Evolutionary conservation across 2,888 invertebrate species (phyloP), one percentile per base, ranked within the genome.

Genomic region (Yponomeuta evonymella): DNA sequence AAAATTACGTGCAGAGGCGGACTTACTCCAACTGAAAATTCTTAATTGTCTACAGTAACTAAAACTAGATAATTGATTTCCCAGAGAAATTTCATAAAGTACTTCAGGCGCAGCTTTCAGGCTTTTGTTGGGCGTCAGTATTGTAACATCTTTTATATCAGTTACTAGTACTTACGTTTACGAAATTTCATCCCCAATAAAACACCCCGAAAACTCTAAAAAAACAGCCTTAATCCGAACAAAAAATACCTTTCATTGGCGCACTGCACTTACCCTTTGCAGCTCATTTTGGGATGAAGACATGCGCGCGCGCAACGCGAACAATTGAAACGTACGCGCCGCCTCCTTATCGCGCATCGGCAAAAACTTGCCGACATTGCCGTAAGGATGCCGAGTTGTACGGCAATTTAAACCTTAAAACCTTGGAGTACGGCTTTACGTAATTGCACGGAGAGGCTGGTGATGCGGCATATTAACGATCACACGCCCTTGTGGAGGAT

Each of bases 331-430:
- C 75, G 74, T 74, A 75, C 75, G 75, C 76, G 80, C 85, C 87
- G 83, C 86, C 85, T 85, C 82, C 87, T 88, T 85, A 79, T 81
- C 79, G 81, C 85, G 77, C 81, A 78, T 73, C 78, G 79, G 76
- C 83, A 87, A 87, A 88, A 87, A 87, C 15, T 58, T 36, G 80
- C 78, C 75, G 78, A 82, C 83, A 84, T 85, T 85, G 83, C 83
- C 43, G 43, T 43, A 43, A 43, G 8, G 79, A 78, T 76, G 51
- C 51, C 15, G 51, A 1, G 51, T 58, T 12, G 6, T 58, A 58
- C 51, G 2, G 15, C 15, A 15, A 58, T 58, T 15, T 58, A 5
- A 58, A 58, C 51, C 15, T 58, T 58, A 5, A 15, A 2, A 58
- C 51, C 4, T 15, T 12, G 15, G 3, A 15, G 5, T 58, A 4